Evolutionary conservation across 2,797 vertebrate genomes (phyloP), one percentile per base, ranked within the genome.

Genomic region (Malacoctenus gilli): DNA sequence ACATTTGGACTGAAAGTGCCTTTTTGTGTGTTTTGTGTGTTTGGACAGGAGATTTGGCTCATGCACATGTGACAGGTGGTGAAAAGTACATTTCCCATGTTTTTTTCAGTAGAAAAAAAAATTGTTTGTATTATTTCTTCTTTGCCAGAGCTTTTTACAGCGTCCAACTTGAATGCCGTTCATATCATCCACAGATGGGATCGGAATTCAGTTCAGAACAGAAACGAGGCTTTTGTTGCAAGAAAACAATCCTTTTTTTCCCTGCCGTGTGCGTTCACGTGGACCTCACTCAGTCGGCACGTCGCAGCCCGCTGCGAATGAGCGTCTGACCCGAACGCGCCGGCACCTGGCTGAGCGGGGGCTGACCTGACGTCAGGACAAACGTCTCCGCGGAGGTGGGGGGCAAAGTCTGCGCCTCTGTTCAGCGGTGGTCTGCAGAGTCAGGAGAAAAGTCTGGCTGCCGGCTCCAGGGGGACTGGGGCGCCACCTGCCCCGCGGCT

Each of bases 241-340:
- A 18, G 46, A 68, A 44, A n/a, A 25, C 31, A 18, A 59, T 48
- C 43, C 3, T 11, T 10, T 38, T 10, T 41, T 48, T 57, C 35
- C 13, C 42, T 19, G 23, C 25, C 31, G 37, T 49, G 16, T 47
- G 40, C 15, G 20, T 64, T 30, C 21, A 32, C 25, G 50, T 63
- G 43, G 52, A 57, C 53, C 32, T 39, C 48, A 36, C 67, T 70
- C 48, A 71, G 43, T 47, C 80, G 59, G 55, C 73, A 69, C 57
- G 40, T 72, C 19, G 56, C 65, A 72, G 31, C 28, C 39, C 4
- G 16, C 54, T 59, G 74, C 53, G 62, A 79, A 64, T 49, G 42
- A 68, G 59, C 59, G 9, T 49, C 28, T 34, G 30, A 31, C 39
- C 36, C 48, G 38, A 12, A 54, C 37, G 57, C n/a, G 51, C 63